These are phyloP conservation scores for Nomada goodeniana DNA, from an alignment of 2,888 invertebrate genomes.

Conservation along the genomic window DNA sequence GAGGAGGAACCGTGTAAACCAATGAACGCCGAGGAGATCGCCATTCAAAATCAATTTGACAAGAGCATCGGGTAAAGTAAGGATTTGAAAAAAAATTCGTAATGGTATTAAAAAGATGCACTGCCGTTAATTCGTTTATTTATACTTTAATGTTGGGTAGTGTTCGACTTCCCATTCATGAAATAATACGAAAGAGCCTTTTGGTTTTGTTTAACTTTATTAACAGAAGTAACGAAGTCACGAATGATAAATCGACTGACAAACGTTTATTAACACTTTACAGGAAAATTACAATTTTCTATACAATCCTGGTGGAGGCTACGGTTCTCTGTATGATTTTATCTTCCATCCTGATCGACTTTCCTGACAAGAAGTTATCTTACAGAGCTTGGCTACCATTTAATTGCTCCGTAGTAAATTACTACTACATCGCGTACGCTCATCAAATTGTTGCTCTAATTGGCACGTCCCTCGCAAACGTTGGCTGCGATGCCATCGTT, in stretches of 20 bases:
- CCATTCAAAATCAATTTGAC: slow-evolving; percentile 33
- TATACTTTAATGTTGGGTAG: background rate
- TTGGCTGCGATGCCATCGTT: slow-evolving; percentile 73
- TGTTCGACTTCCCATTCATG: background rate
- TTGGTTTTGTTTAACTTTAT: no score
- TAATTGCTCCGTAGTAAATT: slow-evolving; percentile 17
- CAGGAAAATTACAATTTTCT: slow-evolving; percentile 47
- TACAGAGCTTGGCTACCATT: slow-evolving; percentile 67
- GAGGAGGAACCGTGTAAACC: slow-evolving; percentile 41
- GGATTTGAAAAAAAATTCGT: background rate
- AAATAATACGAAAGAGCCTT: background rate
- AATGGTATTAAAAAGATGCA: no score
- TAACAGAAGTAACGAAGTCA: no score
- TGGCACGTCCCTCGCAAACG: slow-evolving; percentile 62
- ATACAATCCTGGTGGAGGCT: slow-evolving; percentile 41
- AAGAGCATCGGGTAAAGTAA: slow-evolving; percentile 46
- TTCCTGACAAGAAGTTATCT: slow-evolving; percentile 18
- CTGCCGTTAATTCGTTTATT: background rate
- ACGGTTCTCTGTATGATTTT: slow-evolving; percentile 46
- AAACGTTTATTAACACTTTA: slow-evolving; percentile 1
- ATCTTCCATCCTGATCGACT: slow-evolving; percentile 41
- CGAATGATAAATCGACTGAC: background rate
- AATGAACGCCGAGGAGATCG: background rate
- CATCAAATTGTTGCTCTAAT: slow-evolving; percentile 64
- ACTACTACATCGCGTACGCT: slow-evolving; percentile 60